A percentile compares a stretch with the other conserved stretches of the same genome.
Evolutionary conservation across 2,113 vertebrate genomes (phyloP).

Genomic region (Pteronura brasiliensis): DNA sequence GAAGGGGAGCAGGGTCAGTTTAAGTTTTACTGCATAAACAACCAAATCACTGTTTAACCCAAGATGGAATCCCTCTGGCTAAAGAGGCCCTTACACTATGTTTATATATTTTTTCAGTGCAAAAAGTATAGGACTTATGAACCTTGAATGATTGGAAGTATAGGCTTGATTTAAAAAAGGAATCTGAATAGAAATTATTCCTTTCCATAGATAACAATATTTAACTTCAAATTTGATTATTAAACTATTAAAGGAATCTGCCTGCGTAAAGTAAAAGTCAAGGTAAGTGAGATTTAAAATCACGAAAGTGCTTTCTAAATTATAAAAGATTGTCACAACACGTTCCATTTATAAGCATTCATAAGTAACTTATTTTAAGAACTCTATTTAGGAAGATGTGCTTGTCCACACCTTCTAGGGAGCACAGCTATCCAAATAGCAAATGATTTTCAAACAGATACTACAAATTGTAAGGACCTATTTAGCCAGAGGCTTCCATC

Average conservation of each 20-base stretch:
- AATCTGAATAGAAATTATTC: neutral
- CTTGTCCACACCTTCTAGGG: neutral
- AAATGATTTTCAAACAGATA: neutral
- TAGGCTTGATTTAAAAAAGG: slow-evolving; percentile 6
- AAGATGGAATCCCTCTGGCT: too few species aligned
- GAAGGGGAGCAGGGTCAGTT: too few species aligned
- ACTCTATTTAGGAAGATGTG: neutral
- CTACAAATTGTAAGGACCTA: neutral
- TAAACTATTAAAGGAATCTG: neutral
- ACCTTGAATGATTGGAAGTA: neutral
- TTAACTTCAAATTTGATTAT: neutral
- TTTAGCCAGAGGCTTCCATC: too few species aligned
- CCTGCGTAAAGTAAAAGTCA: neutral
- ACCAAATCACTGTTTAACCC: too few species aligned
- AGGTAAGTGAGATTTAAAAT: neutral
- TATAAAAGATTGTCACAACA: neutral
- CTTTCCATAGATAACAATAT: neutral
- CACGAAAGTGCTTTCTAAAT: slow-evolving; percentile 10
- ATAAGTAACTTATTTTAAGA: neutral
- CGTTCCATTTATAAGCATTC: neutral
- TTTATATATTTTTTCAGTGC: neutral
- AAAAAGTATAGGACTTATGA: neutral
- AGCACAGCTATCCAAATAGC: neutral
- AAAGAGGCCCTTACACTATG: neutral
- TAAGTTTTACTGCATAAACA: too few species aligned